These are phyloP conservation scores for Deroplatys truncata DNA, from an alignment of 2,888 invertebrate species.

Conservation along the genomic window DNA sequence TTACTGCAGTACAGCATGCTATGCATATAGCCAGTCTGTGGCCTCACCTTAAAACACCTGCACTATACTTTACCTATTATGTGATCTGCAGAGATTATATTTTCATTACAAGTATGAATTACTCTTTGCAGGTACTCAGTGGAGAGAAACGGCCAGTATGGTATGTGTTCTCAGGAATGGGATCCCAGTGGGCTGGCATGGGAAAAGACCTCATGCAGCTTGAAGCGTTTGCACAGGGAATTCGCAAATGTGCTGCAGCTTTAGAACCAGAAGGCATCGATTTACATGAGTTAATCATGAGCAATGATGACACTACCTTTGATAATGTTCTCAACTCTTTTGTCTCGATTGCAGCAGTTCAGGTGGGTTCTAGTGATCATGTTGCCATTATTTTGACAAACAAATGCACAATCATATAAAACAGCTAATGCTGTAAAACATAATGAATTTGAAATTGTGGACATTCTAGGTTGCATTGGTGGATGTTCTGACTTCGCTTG, in stretches of 20 bases:
- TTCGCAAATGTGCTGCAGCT: constrained; percentile 70
- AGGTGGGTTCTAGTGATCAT: constrained; percentile 47
- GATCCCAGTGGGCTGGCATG: constrained; percentile 97
- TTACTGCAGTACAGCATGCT: too few species aligned
- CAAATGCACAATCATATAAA: too few species aligned
- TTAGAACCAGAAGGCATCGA: constrained; percentile 77
- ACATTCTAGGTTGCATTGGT: constrained; percentile 76
- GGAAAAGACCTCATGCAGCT: constrained; percentile 79
- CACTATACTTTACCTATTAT: too few species aligned
- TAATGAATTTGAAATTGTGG: not conserved
- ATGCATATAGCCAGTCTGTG: too few species aligned
- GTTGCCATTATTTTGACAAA: not conserved
- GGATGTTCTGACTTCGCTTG: constrained; percentile 72
- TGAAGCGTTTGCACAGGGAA: constrained; percentile 74
- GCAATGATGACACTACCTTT: constrained; percentile 71
- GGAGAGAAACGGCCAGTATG: constrained; percentile 77
- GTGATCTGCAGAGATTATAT: too few species aligned
- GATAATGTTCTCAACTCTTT: constrained; percentile 87
- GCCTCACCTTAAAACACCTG: too few species aligned
- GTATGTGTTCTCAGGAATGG: constrained; percentile 98
- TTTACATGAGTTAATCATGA: constrained; percentile 73
- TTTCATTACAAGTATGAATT: too few species aligned
- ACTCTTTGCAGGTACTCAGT: constrained; percentile 39
- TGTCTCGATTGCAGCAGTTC: constrained; percentile 91
- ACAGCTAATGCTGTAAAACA: not conserved